Conservation (phyloP, 1,140 invertebrate genomes). For the Marisa cornuarietis region DNA sequence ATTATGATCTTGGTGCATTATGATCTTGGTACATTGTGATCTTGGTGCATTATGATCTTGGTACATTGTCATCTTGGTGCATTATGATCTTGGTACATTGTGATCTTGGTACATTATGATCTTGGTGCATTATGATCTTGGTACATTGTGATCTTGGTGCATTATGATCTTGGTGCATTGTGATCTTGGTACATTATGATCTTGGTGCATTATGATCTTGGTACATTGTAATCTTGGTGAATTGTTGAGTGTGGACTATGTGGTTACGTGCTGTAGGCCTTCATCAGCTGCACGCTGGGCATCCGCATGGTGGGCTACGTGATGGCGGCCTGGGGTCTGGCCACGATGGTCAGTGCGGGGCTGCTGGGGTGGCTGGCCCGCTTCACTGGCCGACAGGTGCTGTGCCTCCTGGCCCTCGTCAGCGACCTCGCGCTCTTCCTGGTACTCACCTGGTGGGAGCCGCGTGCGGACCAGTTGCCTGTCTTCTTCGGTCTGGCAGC, state of each 20-base stretch:
- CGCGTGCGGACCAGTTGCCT: conserved; percentile 79
- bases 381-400: conserved; percentile 84
- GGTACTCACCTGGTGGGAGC: conserved; percentile 75
- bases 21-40: too few species aligned
- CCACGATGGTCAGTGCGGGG: conserved; percentile 74
- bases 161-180: too few species aligned
- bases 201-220: too few species aligned
- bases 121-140: too few species aligned
- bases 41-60: too few species aligned
- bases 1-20: too few species aligned
- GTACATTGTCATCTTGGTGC: too few species aligned
- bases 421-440: conserved; percentile 30
- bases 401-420: conserved; percentile 73
- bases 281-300: conserved; percentile 89
- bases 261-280: conserved; percentile 73
- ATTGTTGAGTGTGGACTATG: neutral
- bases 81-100: too few species aligned
- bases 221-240: neutral
- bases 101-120: too few species aligned
- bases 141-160: too few species aligned
- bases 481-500: conserved; percentile 89
- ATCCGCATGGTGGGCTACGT: conserved; percentile 90
- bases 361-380: conserved; percentile 91
- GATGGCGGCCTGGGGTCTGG: conserved; percentile 92
- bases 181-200: too few species aligned